Conservation (phyloP, 1,140 invertebrate species). For the Caenorhabditis inopinata region DNA sequence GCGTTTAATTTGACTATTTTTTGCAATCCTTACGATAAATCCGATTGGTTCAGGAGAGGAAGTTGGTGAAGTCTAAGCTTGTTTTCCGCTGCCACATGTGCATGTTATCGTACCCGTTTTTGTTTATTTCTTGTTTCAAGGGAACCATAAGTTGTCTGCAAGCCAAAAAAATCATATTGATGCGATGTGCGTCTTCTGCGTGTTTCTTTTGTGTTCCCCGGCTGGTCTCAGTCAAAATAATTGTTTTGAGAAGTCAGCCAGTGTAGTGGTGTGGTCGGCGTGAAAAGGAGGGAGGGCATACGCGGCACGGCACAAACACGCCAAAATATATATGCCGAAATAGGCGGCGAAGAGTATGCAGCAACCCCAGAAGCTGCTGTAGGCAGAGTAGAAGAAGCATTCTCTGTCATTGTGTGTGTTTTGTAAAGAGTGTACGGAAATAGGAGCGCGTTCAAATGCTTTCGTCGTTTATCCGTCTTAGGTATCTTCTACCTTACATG, state of each 20-base stretch:
- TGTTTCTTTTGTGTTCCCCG: not conserved
- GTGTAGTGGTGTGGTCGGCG: not conserved
- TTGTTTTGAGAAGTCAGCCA: conserved; percentile 15
- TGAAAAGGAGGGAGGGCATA: not conserved
- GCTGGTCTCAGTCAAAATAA: not conserved
- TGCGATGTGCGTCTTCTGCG: too few relatives aligned
- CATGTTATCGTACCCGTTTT: too few relatives aligned
- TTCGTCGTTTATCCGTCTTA: not conserved
- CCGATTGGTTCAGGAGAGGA: too few relatives aligned
- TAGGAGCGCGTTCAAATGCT: conserved; percentile 7
- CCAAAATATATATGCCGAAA: not conserved
- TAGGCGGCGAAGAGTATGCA: not conserved
- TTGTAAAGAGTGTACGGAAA: conserved; percentile 19
- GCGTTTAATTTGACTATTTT: too few relatives aligned
- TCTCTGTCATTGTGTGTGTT: conserved; percentile 5
- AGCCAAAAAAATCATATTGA: too few relatives aligned
- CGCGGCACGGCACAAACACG: not conserved
- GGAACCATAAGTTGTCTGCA: too few relatives aligned
- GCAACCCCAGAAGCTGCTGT: not conserved
- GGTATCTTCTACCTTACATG: conserved; percentile 5
- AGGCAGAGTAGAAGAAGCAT: not conserved
- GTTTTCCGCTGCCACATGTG: too few relatives aligned
- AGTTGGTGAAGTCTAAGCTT: too few relatives aligned
- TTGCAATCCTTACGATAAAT: too few relatives aligned
- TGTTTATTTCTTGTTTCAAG: too few relatives aligned